Conservation (phyloP, 2,113 vertebrate genomes). For the Helogale parvula region DNA sequence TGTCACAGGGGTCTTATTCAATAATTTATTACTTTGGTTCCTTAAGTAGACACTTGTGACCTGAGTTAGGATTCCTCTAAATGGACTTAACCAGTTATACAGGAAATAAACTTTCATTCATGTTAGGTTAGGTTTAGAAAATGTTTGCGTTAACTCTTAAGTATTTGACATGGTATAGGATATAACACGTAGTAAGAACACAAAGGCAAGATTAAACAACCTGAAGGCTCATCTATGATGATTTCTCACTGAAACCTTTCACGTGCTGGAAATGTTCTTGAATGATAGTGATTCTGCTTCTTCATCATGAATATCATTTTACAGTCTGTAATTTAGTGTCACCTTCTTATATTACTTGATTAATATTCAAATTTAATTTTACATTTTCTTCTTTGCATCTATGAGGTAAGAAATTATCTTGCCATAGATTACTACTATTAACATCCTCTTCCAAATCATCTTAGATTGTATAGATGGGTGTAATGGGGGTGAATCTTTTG, state of each 20-base stretch:
- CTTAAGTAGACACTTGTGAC: constrained; percentile 49
- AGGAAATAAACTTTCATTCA: constrained; percentile 31
- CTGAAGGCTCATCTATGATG: background rate
- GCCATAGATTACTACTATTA: background rate
- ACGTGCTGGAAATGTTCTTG: background rate
- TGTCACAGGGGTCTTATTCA: constrained; percentile 10
- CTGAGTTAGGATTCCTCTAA: constrained; percentile 11
- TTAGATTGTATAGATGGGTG: background rate
- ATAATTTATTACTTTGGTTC: constrained; percentile 48
- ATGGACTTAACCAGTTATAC: constrained; percentile 29
- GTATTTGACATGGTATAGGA: background rate
- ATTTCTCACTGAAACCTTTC: background rate
- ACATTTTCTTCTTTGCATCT: background rate
- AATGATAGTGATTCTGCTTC: background rate
- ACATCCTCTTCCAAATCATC: background rate
- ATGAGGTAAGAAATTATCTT: constrained; percentile 1
- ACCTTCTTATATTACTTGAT: background rate
- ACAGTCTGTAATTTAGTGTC: background rate
- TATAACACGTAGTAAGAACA: background rate
- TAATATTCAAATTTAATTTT: constrained; percentile 42
- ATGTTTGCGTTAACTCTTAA: constrained; percentile 23
- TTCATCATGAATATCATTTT: background rate
- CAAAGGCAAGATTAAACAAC: constrained; percentile 13
- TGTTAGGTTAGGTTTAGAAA: constrained; percentile 38
- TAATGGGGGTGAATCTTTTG: background rate